Evolutionary conservation across 2,113 vertebrate genomes (phyloP).

Genomic region (Thamnophis sirtalis): DNA sequence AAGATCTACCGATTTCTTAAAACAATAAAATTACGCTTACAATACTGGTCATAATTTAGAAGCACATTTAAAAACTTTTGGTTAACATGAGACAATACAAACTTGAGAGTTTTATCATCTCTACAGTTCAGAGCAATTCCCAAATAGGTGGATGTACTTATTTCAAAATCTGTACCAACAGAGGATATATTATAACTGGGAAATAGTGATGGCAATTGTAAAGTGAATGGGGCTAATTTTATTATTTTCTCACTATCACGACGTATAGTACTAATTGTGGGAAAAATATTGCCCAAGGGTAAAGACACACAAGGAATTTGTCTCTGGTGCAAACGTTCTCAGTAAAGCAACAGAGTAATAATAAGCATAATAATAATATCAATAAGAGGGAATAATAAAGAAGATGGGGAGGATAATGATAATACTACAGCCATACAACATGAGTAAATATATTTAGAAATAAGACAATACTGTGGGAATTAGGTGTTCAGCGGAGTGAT

Average conservation of each 20-base stretch:
- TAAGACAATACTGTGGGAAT: background rate
- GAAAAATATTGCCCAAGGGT: background rate
- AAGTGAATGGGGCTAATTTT: background rate
- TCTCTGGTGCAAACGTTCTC: background rate
- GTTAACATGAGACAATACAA: background rate
- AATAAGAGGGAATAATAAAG: background rate
- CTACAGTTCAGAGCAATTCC: background rate
- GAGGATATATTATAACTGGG: background rate
- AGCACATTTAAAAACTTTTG: background rate
- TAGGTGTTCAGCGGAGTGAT: background rate
- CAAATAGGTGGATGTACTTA: background rate
- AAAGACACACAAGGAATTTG: background rate
- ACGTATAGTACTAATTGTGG: background rate
- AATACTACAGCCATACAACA: background rate
- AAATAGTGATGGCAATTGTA: background rate
- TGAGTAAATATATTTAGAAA: background rate
- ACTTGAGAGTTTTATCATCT: background rate
- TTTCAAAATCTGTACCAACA: background rate
- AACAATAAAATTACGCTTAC: background rate
- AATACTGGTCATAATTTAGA: background rate
- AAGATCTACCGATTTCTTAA: accelerated
- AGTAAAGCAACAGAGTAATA: background rate
- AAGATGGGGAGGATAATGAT: background rate
- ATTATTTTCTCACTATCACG: no score
- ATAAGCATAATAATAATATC: background rate